A percentile compares a stretch with the other conserved stretches of the same genome.
Conservation (phyloP, 2,888 invertebrate genomes). For the Tetranychus piercei region DNA sequence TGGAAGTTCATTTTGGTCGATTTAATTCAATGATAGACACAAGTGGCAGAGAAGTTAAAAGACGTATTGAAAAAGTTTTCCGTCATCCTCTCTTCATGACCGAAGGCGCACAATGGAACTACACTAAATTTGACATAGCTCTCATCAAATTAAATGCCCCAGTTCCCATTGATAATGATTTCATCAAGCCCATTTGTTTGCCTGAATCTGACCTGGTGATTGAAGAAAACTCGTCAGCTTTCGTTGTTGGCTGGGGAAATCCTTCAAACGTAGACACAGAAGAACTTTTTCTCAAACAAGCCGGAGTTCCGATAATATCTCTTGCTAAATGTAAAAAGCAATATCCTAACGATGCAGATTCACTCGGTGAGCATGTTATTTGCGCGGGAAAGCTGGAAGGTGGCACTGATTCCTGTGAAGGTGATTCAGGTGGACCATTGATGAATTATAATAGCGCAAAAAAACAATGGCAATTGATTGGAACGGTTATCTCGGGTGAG, state of each 20-base stretch:
- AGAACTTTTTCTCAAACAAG: slow-evolving; percentile 25
- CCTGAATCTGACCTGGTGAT: slow-evolving; percentile 6
- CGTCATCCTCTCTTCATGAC: background rate
- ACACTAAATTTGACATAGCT: background rate
- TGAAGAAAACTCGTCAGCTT: slow-evolving; percentile 18
- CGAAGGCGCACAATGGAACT: background rate
- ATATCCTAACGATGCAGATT: slow-evolving; percentile 19
- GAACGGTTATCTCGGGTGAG: slow-evolving; percentile 25
- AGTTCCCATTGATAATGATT: background rate
- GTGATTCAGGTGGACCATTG: slow-evolving; percentile 22
- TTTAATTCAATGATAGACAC: background rate
- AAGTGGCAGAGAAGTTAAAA: background rate
- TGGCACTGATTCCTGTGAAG: slow-evolving; percentile 25
- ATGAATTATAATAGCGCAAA: background rate
- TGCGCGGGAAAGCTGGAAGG: slow-evolving; percentile 25
- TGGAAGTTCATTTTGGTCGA: background rate
- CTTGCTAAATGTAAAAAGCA: slow-evolving; percentile 22
- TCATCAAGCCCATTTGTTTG: slow-evolving; percentile 3
- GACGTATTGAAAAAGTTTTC: background rate
- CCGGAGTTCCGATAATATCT: slow-evolving; percentile 23
- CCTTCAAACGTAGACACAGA: slow-evolving; percentile 21
- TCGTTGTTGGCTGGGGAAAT: slow-evolving; percentile 26
- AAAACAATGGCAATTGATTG: slow-evolving; percentile 16
- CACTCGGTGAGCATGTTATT: slow-evolving; percentile 21
- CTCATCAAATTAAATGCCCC: slow-evolving; percentile 11